These are phyloP conservation scores for Abrostola triplasia DNA, from an alignment of 2,888 invertebrate species.

Conservation along the genomic window DNA sequence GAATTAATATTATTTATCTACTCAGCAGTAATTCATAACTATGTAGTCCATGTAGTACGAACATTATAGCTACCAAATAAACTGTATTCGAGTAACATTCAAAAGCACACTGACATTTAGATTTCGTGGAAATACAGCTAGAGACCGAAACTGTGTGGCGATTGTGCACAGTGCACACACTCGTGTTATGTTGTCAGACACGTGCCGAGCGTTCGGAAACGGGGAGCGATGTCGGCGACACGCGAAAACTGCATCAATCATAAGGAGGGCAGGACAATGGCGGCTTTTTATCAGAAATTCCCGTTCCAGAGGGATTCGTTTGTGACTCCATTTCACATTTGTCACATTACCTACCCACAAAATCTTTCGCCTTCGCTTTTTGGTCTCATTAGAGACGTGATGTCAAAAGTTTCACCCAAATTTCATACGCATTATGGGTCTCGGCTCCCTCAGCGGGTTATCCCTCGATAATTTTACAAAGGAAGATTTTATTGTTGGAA, in stretches of 20 bases:
- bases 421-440: slow-evolving; percentile 33
- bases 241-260: slow-evolving; percentile 80
- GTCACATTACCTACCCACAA: slow-evolving; percentile 64
- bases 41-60: slow-evolving; percentile 1
- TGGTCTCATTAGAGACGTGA: slow-evolving; percentile 45
- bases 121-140: slow-evolving; percentile 32
- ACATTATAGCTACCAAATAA: slow-evolving; percentile 3
- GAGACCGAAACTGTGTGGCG: slow-evolving; percentile 31
- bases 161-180: slow-evolving; percentile 44
- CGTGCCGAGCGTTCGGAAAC: slow-evolving; percentile 49
- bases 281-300: slow-evolving; percentile 71
- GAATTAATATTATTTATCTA: too few species aligned
- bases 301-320: slow-evolving; percentile 64
- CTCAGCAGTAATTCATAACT: neutral
- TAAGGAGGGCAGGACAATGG: slow-evolving; percentile 72
- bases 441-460: slow-evolving; percentile 9
- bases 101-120: slow-evolving; percentile 42
- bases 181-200: slow-evolving; percentile 49
- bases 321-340: slow-evolving; percentile 68
- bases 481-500: neutral
- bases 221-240: slow-evolving; percentile 66
- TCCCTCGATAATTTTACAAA: slow-evolving; percentile 13
- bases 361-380: slow-evolving; percentile 44
- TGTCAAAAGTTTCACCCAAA: slow-evolving; percentile 47
- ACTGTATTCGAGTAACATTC: slow-evolving; percentile 39